These are phyloP conservation scores for Bergia puertoricense DNA, from an alignment of 92 coral and sea anemone species.

Conservation along the genomic window DNA sequence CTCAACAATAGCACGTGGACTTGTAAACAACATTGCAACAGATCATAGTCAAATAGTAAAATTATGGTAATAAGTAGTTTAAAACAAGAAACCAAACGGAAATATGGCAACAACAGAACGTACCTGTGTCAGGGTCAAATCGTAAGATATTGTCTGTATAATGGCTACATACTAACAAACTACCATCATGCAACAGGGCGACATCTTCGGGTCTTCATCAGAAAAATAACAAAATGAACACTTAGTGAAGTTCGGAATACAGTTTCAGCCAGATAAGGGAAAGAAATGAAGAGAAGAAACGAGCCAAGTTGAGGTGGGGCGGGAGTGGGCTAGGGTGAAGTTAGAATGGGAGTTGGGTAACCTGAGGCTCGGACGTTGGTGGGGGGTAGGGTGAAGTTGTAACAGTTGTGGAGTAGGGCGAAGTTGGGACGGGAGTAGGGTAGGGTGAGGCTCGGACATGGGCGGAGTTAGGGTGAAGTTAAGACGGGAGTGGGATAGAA, in stretches of 20 bases:
- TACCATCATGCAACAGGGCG: constrained; percentile 66
- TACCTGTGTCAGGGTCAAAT: constrained; percentile 67
- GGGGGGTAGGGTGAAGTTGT: too few species aligned
- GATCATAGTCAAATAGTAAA: too few species aligned
- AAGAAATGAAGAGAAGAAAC: background rate
- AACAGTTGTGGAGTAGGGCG: too few species aligned
- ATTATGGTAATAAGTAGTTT: too few species aligned
- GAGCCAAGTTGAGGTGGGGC: background rate
- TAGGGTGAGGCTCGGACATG: too few species aligned
- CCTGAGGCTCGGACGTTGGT: background rate
- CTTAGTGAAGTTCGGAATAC: background rate
- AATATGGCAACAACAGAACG: constrained; percentile 3
- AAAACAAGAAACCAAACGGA: background rate
- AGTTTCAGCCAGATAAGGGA: background rate
- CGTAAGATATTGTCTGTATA: constrained; percentile 68
- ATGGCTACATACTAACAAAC: constrained; percentile 77
- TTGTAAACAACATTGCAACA: too few species aligned
- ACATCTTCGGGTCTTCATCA: constrained; percentile 81
- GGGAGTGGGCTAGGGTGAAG: background rate
- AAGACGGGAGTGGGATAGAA: too few species aligned
- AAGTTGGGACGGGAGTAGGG: too few species aligned
- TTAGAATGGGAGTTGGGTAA: background rate
- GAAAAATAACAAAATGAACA: background rate
- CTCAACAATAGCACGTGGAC: too few species aligned
- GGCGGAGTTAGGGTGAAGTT: too few species aligned